A percentile compares a stretch with the other conserved stretches of the same genome.
Evolutionary conservation across 2,797 vertebrate genomes (phyloP).

Genomic region (Lycodopsis pacificus): DNA sequence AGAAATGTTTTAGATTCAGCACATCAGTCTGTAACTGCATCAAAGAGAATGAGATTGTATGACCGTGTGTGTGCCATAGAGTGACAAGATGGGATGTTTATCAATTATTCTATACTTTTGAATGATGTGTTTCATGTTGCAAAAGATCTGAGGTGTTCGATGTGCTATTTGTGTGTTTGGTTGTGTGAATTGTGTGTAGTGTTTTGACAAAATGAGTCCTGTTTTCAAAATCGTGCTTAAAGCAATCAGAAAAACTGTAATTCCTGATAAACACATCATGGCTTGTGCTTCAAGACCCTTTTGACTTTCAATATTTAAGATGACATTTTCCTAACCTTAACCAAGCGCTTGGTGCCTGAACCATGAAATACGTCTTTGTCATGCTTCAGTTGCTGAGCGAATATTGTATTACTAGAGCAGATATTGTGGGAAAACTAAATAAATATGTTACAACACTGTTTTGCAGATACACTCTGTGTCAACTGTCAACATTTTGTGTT

Average conservation of each 20-base stretch:
- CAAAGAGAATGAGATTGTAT: neutral
- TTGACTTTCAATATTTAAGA: constrained; percentile 16
- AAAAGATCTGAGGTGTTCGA: neutral
- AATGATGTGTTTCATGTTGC: neutral
- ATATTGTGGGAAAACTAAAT: neutral
- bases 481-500: neutral
- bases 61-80: neutral
- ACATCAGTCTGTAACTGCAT: neutral
- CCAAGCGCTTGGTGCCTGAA: neutral
- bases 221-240: neutral
- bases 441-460: neutral
- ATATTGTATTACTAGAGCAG: neutral
- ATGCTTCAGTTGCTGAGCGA: neutral
- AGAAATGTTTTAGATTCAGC: neutral
- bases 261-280: neutral
- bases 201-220: neutral
- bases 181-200: neutral
- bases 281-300: neutral
- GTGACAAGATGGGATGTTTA: neutral
- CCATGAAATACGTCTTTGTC: neutral
- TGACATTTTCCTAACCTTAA: constrained; percentile 5
- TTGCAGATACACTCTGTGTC: neutral
- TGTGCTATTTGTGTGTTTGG: neutral
- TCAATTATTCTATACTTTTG: neutral
- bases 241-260: neutral